Conservation (phyloP, 2,113 vertebrate species). For the Crotalus helleri region DNA sequence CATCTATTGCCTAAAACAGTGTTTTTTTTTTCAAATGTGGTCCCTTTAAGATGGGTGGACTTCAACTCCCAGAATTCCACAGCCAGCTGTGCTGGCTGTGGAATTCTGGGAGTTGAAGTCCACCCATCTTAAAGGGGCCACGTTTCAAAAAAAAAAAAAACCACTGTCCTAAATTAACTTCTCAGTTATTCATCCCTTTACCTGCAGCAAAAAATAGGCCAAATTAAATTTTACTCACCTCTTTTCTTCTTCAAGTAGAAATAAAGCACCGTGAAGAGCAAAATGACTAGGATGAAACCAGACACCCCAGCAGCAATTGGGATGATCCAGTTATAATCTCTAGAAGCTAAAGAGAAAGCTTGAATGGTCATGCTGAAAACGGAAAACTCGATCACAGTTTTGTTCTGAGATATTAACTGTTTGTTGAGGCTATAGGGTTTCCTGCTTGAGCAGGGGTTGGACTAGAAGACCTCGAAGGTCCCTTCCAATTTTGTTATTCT, state of each 20-base stretch:
- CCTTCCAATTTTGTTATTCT: too few relatives aligned
- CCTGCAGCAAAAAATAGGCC: neutral
- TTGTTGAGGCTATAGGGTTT: too few relatives aligned
- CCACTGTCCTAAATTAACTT: neutral
- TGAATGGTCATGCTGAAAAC: neutral
- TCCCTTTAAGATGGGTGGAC: neutral
- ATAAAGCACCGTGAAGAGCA: rapidly evolving
- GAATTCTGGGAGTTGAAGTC: neutral
- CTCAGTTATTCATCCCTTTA: neutral
- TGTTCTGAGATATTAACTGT: neutral
- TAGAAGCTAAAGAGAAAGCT: neutral
- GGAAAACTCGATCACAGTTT: neutral
- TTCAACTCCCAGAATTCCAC: neutral
- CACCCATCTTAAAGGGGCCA: neutral
- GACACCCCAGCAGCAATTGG: neutral
- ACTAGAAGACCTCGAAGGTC: too few relatives aligned
- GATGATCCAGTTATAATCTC: rapidly evolving
- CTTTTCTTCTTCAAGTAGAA: conserved; percentile 12
- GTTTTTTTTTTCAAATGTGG: neutral
- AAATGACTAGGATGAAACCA: conserved; percentile 25
- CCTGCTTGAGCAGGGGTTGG: too few relatives aligned
- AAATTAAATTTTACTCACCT: neutral
- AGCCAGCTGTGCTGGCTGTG: neutral
- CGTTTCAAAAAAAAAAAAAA: neutral
- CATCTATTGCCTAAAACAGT: neutral